Conservation (phyloP, 2,888 invertebrate genomes). For the Rhingia rostrata region DNA sequence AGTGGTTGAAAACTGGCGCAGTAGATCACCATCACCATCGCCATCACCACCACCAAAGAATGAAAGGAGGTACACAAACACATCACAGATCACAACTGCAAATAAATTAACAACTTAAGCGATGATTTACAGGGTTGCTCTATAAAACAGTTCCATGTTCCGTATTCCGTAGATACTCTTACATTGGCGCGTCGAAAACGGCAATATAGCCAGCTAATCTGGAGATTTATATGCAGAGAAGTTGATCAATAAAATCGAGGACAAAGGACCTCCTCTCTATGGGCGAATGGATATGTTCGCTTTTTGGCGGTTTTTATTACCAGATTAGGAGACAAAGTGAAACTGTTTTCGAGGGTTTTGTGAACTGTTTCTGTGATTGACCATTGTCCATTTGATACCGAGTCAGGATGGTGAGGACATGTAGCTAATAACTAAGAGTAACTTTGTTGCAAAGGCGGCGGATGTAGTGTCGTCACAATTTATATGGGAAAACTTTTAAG, state of each 20-base stretch:
- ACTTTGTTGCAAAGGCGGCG: slow-evolving; percentile 56
- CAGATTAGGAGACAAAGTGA: slow-evolving; percentile 73
- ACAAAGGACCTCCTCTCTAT: slow-evolving; percentile 45
- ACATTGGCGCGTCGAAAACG: slow-evolving; percentile 57
- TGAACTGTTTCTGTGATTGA: slow-evolving; percentile 40
- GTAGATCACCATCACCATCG: slow-evolving; percentile 30
- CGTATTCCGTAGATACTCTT: background rate
- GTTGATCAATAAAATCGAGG: slow-evolving; percentile 81
- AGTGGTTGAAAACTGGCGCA: slow-evolving; percentile 68
- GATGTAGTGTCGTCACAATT: slow-evolving; percentile 35
- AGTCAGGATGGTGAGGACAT: slow-evolving; percentile 10
- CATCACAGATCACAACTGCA: slow-evolving; percentile 70
- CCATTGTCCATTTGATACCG: slow-evolving; percentile 56
- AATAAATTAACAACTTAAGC: slow-evolving; percentile 79
- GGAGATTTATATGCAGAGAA: slow-evolving; percentile 81
- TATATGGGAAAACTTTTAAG: slow-evolving; percentile 67
- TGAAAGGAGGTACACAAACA: background rate
- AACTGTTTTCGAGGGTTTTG: slow-evolving; percentile 43
- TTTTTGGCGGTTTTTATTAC: slow-evolving; percentile 76
- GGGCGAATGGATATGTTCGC: slow-evolving; percentile 64
- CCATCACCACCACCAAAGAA: too few species aligned
- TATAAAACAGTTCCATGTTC: slow-evolving; percentile 69
- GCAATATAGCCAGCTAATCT: slow-evolving; percentile 77
- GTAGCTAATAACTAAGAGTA: slow-evolving; percentile 13
- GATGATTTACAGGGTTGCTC: slow-evolving; percentile 78